Percentiles rank a stretch among this genome's conserved stretches.
Evolutionary conservation across 1,140 invertebrate genomes (phyloP).

Genomic region (Drosophila busckii): DNA sequence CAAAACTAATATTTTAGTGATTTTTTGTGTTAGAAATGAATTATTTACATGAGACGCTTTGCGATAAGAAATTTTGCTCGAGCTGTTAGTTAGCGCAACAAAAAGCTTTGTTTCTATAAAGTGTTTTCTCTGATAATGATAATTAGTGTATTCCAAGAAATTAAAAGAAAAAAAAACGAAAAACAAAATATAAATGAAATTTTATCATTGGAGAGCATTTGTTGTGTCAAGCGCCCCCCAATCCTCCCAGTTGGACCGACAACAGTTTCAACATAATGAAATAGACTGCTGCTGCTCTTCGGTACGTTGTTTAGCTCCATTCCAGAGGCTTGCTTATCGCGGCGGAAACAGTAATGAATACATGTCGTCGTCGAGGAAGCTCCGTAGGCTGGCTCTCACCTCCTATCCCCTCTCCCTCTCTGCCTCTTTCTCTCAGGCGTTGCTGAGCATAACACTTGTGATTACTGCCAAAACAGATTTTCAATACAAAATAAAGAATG

Average conservation of each 20-base stretch:
- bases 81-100: conserved; percentile 41
- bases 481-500: conserved; percentile 44
- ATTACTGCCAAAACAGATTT: conserved; percentile 16
- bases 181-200: too few species aligned
- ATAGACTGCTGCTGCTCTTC: conserved; percentile 31
- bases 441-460: conserved; percentile 14
- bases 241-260: conserved; percentile 5
- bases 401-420: neutral
- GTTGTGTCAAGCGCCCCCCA: neutral
- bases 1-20: conserved; percentile 47
- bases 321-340: conserved; percentile 53
- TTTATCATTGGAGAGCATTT: conserved; percentile 63
- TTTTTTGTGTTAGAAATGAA: conserved; percentile 63
- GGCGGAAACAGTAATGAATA: conserved; percentile 74
- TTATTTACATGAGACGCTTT: conserved; percentile 62
- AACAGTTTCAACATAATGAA: conserved; percentile 65
- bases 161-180: conserved; percentile 62
- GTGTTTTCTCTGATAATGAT: conserved; percentile 66
- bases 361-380: conserved; percentile 57
- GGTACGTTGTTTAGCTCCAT: conserved; percentile 41
- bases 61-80: conserved; percentile 37
- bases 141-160: conserved; percentile 72
- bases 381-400: conserved; percentile 9
- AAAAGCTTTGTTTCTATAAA: conserved; percentile 39
- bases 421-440: neutral